Evolutionary conservation across 1,140 invertebrate genomes (phyloP), one percentile per base, ranked within the genome.

Genomic region (Telenomus remus): DNA sequence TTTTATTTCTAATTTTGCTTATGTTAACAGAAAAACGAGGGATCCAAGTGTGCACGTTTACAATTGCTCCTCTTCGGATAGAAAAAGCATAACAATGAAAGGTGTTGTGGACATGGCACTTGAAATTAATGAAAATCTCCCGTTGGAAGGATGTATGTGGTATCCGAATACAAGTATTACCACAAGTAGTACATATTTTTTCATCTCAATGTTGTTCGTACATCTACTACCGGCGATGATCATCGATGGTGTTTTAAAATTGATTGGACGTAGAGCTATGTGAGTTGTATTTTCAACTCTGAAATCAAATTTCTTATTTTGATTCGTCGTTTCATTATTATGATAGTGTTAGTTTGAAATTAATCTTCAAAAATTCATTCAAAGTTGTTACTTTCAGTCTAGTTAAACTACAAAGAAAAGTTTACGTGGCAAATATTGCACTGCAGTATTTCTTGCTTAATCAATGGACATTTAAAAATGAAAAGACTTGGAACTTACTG

Each of bases 401-500:
- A 81, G 87, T 96, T 5, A 92, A 92, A 83, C 85, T 97, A 15
- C 95, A 97, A 81, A 89, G 93, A 8, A 92, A 93, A 71, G 91
- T 98, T 7, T 94, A 93, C 78, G 92, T 92, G 43, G 94, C 95
- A 0, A 93, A 94, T 35, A 87, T 87, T 7, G 94, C 93, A 2
- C 79, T 98, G 3, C 88, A 92, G 48, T 95, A 93, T 79, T 98
- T 97, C 79, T 91, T 94, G 0, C 91, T 89, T 0, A 91, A 95
- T 66, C 90, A 96, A 81, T 98, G 96, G 96, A 88, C 89, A 6
- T 98, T 97, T 80, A 81, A 87, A 14, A 95, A 95, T 71, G 85
- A 91, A 0, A 96, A 96, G 68, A 89, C 94, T 19, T 77, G 91
- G 8, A 81, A 86, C 0, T 83, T 98, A 11, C 89, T 92, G 57